Percentiles rank a stretch among this genome's conserved stretches.
These are phyloP conservation scores for Danio choprae DNA, from an alignment of 2,797 vertebrate species.

Conservation along the genomic window DNA sequence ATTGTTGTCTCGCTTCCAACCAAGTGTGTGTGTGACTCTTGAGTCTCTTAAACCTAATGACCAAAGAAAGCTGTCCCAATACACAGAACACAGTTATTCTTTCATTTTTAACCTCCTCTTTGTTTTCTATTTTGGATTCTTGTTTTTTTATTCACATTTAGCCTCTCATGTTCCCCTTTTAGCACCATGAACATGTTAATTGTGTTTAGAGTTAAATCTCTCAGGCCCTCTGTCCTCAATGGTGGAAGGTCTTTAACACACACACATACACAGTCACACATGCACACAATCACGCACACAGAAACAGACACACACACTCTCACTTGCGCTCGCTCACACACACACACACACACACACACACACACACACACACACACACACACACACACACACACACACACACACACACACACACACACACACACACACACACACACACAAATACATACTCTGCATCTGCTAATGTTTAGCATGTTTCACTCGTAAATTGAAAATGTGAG, in stretches of 20 bases:
- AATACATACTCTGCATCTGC: slow-evolving; percentile 52
- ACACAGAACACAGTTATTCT: not conserved
- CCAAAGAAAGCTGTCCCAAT: slow-evolving; percentile 24
- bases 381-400: slow-evolving; percentile 3
- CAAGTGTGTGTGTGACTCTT: slow-evolving; percentile 24
- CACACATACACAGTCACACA: slow-evolving; percentile 2
- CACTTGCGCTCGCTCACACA: too few species aligned
- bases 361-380: not conserved
- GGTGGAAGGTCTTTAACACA: not conserved
- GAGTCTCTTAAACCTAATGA: slow-evolving; percentile 49
- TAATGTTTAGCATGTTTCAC: slow-evolving; percentile 52
- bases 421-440: not conserved
- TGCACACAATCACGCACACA: not conserved
- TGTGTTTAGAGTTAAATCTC: not conserved
- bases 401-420: not conserved
- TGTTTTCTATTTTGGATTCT: not conserved
- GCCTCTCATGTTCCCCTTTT: slow-evolving; percentile 2
- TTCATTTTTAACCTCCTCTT: not conserved
- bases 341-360: slow-evolving; percentile 5
- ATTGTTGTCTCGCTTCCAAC: slow-evolving; percentile 48
- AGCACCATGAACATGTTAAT: not conserved
- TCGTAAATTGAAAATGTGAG: slow-evolving; percentile 49
- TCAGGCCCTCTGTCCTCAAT: slow-evolving; percentile 3
- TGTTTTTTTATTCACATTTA: not conserved
- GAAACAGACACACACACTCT: too few species aligned